Evolutionary conservation across 2,113 vertebrate species (phyloP).

Genomic region (Tachysurus fulvidraco): DNA sequence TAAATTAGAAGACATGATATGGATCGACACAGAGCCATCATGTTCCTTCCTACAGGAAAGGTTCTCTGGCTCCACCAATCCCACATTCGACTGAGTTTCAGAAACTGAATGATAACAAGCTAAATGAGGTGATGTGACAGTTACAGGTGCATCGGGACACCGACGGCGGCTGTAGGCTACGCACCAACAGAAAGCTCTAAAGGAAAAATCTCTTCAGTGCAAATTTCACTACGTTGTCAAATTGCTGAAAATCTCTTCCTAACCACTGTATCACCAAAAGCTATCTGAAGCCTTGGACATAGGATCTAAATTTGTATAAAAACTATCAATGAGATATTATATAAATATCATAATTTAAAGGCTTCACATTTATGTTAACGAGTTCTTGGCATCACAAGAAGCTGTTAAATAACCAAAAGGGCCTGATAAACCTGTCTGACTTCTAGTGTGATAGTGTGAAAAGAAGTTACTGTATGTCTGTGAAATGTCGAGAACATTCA

Average conservation of each 20-base stretch:
- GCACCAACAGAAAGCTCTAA: constrained; percentile 9
- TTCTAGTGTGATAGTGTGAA: constrained; percentile 9
- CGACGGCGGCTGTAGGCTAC: constrained; percentile 20
- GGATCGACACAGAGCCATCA: constrained; percentile 66
- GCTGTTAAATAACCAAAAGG: constrained; percentile 30
- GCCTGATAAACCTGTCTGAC: constrained; percentile 3
- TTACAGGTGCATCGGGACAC: constrained; percentile 17
- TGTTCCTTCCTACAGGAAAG: constrained; percentile 45
- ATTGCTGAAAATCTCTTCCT: constrained; percentile 36
- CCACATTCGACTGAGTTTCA: constrained; percentile 36
- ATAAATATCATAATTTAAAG: constrained; percentile 59
- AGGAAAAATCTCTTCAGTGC: constrained; percentile 44
- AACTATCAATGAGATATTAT: constrained; percentile 45
- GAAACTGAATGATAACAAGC: constrained; percentile 6
- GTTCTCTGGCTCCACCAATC: constrained; percentile 22
- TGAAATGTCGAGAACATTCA: constrained; percentile 39
- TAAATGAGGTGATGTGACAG: constrained; percentile 28
- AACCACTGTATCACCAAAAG: constrained; percentile 36
- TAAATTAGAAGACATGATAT: constrained; percentile 68
- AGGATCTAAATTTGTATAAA: constrained; percentile 43
- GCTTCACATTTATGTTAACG: constrained; percentile 50
- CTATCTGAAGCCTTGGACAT: constrained; percentile 36
- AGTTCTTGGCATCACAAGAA: constrained; percentile 42
- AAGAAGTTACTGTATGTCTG: background rate
- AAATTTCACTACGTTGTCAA: constrained; percentile 24